Conservation (phyloP, 1,140 invertebrate species). For the Drosophila grimshawi region DNA sequence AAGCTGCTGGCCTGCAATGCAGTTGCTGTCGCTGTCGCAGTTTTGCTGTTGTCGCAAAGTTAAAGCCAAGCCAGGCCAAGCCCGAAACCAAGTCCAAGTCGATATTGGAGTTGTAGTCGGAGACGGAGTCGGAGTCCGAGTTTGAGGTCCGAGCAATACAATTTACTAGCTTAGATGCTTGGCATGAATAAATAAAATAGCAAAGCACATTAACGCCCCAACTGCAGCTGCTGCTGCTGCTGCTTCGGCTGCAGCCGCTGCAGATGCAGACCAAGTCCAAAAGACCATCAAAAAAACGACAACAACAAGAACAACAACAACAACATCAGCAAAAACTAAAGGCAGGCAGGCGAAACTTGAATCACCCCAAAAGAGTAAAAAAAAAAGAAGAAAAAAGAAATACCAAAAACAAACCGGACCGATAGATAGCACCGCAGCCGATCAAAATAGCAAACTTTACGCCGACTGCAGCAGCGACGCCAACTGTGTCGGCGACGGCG, state of each 20-base stretch:
- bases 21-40: constrained; percentile 37
- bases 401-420: constrained; percentile 68
- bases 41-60: constrained; percentile 32
- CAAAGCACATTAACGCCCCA: constrained; percentile 81
- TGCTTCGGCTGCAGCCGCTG: constrained; percentile 34
- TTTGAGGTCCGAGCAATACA: constrained; percentile 75
- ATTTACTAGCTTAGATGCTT: constrained; percentile 83
- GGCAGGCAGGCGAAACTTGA: constrained; percentile 67
- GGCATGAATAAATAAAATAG: constrained; percentile 83
- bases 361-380: constrained; percentile 69
- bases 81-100: constrained; percentile 1
- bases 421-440: constrained; percentile 64
- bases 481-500: neutral
- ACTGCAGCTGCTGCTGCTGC: constrained; percentile 70
- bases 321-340: constrained; percentile 13
- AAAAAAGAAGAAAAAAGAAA: constrained; percentile 16
- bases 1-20: constrained; percentile 76
- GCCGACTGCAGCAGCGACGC: constrained; percentile 12
- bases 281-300: constrained; percentile 43
- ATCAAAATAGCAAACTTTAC: constrained; percentile 77
- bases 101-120: constrained; percentile 1
- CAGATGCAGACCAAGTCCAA: constrained; percentile 6
- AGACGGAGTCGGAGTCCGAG: constrained; percentile 42
- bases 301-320: constrained; percentile 22
- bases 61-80: constrained; percentile 35